These are phyloP conservation scores for Rhipidura dahli DNA, from an alignment of 2,113 vertebrate genomes.

Conservation along the genomic window DNA sequence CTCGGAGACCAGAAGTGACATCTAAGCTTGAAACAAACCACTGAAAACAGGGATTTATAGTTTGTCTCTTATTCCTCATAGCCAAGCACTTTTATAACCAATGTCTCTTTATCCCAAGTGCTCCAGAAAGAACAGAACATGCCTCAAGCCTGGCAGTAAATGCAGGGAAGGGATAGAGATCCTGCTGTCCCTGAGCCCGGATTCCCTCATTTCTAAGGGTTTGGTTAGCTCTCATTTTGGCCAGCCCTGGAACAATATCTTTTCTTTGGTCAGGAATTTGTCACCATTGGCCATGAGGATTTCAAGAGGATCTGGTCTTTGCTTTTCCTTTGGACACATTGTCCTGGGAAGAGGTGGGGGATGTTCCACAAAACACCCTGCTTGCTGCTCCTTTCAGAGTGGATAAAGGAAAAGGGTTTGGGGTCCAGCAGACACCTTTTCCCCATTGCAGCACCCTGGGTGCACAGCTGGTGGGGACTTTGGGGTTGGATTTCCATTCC, in stretches of 20 bases:
- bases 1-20: not conserved
- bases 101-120: not conserved
- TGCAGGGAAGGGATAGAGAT: not conserved
- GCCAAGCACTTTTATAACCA: not conserved
- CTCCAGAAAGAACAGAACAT: not conserved
- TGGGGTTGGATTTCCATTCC: not conserved
- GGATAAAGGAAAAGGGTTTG: not conserved
- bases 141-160: not conserved
- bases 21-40: not conserved
- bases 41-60: not conserved
- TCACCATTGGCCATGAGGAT: not conserved
- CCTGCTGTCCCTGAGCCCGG: not conserved
- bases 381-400: not conserved
- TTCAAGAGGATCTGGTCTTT: not conserved
- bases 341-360: not conserved
- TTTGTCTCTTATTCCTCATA: not conserved
- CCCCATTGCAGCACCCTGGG: rapidly evolving
- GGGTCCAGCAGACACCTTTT: not conserved
- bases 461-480: not conserved
- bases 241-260: not conserved
- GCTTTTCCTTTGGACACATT: not conserved
- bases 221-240: not conserved
- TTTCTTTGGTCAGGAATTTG: not conserved
- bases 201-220: not conserved
- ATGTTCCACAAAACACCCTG: not conserved